Percentiles rank a stretch among this genome's conserved stretches.
Conservation (phyloP, 2,113 vertebrate species). For the Pollimyrus isidori region DNA sequence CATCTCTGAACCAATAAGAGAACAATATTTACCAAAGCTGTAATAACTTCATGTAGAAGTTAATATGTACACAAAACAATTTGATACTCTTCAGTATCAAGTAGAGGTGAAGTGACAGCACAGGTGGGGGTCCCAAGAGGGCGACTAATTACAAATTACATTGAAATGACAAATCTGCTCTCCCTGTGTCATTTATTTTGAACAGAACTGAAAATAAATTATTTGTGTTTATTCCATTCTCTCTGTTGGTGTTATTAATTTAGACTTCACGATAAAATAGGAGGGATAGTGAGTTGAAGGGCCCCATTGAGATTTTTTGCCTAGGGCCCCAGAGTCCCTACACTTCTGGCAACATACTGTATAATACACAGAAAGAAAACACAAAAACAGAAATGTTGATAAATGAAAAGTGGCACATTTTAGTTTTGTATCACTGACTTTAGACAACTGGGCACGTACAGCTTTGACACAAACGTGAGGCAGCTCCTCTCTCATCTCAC, state of each 20-base stretch:
- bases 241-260: not conserved
- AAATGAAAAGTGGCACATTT: not conserved
- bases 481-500: slow-evolving; percentile 20
- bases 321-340: not conserved
- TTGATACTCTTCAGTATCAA: not conserved
- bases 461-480: not conserved
- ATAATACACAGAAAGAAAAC: not conserved
- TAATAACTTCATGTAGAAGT: not conserved
- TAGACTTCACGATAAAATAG: not conserved
- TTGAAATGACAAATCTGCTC: not conserved
- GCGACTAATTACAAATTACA: not conserved
- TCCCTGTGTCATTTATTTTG: not conserved
- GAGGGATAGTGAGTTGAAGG: not conserved
- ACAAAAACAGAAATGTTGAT: not conserved
- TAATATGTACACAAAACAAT: not conserved
- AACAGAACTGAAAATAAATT: not conserved
- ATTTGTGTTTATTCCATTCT: not conserved
- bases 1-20: not conserved
- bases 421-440: not conserved
- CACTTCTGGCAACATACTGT: not conserved
- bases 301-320: not conserved
- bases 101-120: not conserved
- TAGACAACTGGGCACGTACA: not conserved
- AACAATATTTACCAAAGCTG: not conserved
- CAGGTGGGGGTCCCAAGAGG: not conserved